Conservation (phyloP, 2,113 vertebrate species). For the Festucalex cinctus region DNA sequence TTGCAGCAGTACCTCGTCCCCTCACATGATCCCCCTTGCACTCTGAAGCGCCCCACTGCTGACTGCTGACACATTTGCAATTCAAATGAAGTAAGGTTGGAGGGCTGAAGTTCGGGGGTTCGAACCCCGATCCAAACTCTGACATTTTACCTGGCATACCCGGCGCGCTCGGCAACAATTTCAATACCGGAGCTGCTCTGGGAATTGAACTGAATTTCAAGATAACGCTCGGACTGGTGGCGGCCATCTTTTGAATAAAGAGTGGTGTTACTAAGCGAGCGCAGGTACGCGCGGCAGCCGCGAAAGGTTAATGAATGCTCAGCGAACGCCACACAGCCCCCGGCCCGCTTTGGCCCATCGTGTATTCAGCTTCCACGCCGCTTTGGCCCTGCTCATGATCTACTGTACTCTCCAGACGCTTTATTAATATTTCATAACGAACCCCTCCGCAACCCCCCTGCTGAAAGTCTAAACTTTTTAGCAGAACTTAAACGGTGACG, state of each 20-base stretch:
- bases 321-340: conserved; percentile 57
- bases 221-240: not conserved
- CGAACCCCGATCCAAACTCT: conserved; percentile 57
- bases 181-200: conserved; percentile 11
- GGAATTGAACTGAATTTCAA: not conserved
- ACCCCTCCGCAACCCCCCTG: not conserved
- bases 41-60: conserved; percentile 23
- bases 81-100: conserved; percentile 43
- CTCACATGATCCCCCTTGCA: conserved; percentile 11
- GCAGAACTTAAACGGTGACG: not conserved
- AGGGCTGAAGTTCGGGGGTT: conserved; percentile 3
- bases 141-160: conserved; percentile 54
- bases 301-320: conserved; percentile 74
- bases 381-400: conserved; percentile 39
- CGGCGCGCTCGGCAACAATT: conserved; percentile 33
- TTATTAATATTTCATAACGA: conserved; percentile 59
- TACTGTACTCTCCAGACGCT: conserved; percentile 46
- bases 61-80: conserved; percentile 65
- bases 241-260: conserved; percentile 33
- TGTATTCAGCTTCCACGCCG: conserved; percentile 56
- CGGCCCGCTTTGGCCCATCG: conserved; percentile 49
- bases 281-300: conserved; percentile 48
- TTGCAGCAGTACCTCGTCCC: conserved; percentile 8
- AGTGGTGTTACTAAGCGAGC: not conserved
- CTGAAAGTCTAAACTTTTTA: not conserved